Evolutionary conservation across 2,888 invertebrate genomes (phyloP).

Genomic region (Lepidocyrtoides sp.): DNA sequence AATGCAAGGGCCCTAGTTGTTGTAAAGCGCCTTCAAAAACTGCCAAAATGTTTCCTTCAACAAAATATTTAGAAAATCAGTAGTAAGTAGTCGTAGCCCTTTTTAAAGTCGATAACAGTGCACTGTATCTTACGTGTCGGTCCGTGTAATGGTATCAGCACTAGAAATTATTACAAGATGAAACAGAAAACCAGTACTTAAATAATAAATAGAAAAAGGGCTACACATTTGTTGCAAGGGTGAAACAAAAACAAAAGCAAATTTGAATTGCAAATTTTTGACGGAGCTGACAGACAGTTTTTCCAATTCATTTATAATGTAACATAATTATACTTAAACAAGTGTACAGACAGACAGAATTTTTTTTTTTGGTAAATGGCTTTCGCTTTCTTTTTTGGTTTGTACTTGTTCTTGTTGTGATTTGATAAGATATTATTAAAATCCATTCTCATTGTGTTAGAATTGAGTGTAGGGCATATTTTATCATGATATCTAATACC

Average conservation of each 20-base stretch:
- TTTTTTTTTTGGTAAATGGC: constrained; percentile 26
- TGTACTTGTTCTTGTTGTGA: constrained; percentile 45
- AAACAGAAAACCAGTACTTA: background rate
- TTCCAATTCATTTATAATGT: constrained; percentile 68
- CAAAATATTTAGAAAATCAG: background rate
- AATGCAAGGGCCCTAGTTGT: background rate
- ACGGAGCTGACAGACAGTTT: constrained; percentile 63
- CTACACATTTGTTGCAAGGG: background rate
- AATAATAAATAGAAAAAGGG: constrained; percentile 31
- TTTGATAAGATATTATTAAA: constrained; percentile 54
- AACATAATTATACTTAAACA: constrained; percentile 75
- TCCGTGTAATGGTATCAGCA: constrained; percentile 66
- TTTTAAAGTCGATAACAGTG: constrained; percentile 37
- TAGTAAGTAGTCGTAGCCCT: no score
- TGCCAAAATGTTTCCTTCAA: background rate
- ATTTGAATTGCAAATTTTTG: constrained; percentile 74
- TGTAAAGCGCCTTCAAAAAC: background rate
- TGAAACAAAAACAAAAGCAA: background rate
- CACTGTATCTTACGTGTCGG: background rate
- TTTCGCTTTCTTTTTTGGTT: constrained; percentile 24
- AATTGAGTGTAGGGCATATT: background rate
- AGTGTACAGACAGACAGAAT: constrained; percentile 47
- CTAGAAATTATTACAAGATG: constrained; percentile 47
- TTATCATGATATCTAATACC: constrained; percentile 47
- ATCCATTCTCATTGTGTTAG: background rate